Evolutionary conservation across 2,797 vertebrate genomes (phyloP).

Genomic region (Gambusia yucatana): DNA sequence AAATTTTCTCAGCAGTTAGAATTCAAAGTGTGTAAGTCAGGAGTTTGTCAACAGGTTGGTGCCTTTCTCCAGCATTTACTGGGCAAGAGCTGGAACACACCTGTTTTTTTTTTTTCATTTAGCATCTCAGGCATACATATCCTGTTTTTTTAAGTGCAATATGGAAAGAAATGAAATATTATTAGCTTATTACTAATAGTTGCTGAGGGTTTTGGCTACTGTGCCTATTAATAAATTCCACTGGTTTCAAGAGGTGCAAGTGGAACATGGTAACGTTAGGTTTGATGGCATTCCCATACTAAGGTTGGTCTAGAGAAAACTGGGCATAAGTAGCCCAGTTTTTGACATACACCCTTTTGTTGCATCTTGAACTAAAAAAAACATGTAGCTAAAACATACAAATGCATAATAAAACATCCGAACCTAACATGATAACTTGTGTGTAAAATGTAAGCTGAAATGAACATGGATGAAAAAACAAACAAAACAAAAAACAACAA

Average conservation of each 20-base stretch:
- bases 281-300: background rate
- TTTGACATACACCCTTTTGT: background rate
- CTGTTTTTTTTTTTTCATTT: background rate
- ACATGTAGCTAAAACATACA: background rate
- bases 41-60: background rate
- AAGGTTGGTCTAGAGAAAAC: background rate
- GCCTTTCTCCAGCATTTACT: background rate
- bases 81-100: background rate
- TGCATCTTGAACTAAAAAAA: background rate
- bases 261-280: background rate
- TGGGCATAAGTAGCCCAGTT: background rate
- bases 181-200: background rate
- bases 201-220: background rate
- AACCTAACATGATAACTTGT: background rate
- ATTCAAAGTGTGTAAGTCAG: too few relatives aligned
- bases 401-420: background rate
- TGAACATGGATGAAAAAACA: background rate
- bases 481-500: too few relatives aligned
- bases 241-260: background rate
- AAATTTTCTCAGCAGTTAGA: too few relatives aligned
- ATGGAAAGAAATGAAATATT: background rate
- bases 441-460: background rate
- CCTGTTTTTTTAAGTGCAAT: background rate
- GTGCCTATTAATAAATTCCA: background rate
- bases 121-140: background rate